Conservation (phyloP, 23 tunicate genomes). For the Aplidium turbinatum region DNA sequence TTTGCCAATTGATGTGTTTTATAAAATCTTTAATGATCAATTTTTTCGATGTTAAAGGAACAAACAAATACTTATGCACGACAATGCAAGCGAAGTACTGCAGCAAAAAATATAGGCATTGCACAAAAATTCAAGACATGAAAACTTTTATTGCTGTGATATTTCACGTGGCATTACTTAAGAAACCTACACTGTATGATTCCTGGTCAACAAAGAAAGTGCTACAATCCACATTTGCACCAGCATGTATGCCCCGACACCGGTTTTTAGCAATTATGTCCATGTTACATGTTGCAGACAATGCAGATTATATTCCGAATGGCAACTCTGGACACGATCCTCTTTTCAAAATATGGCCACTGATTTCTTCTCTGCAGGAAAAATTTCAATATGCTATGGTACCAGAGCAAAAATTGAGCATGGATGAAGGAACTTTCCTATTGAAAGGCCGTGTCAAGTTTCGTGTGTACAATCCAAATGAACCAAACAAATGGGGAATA, state of each 20-base stretch:
- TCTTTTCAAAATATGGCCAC: not conserved
- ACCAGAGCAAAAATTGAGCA: not conserved
- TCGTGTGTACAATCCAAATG: not conserved
- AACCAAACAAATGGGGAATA: slow-evolving; percentile 25
- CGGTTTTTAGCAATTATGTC: not conserved
- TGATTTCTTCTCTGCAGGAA: not conserved
- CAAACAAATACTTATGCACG: no score
- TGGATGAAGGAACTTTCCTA: slow-evolving; percentile 23
- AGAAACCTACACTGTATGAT: no score
- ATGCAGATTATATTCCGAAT: slow-evolving; percentile 1
- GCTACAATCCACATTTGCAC: no score
- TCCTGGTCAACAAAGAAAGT: no score
- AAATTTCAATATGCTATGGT: not conserved
- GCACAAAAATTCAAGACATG: no score
- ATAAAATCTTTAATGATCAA: no score
- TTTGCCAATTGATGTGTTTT: no score
- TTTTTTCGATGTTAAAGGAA: no score
- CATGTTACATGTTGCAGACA: slow-evolving; percentile 16
- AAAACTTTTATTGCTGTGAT: no score
- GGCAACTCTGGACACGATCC: slow-evolving; percentile 4
- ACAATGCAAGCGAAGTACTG: no score
- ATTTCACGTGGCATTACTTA: no score
- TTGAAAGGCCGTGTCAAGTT: slow-evolving; percentile 23
- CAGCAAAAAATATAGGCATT: no score
- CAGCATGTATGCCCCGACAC: not conserved